These are phyloP conservation scores for Sesamia nonagrioides DNA, from an alignment of 1,140 invertebrate genomes.

Conservation along the genomic window DNA sequence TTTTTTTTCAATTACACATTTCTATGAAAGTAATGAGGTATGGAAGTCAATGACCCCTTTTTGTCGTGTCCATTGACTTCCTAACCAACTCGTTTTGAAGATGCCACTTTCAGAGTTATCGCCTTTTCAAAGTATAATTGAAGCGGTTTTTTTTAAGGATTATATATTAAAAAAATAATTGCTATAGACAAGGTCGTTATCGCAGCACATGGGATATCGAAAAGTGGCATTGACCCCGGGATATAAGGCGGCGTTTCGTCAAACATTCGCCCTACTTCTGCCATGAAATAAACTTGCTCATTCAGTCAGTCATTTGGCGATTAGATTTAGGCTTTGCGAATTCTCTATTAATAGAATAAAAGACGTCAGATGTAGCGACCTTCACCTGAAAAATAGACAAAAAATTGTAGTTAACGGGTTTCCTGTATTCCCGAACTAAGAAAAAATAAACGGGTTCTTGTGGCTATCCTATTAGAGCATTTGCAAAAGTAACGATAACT, in stretches of 20 bases:
- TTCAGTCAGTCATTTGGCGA: background rate
- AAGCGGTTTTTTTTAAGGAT: background rate
- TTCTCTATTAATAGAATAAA: constrained; percentile 12
- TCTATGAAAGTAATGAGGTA: constrained; percentile 67
- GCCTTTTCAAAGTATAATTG: constrained; percentile 39
- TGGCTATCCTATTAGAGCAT: background rate
- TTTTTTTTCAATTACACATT: constrained; percentile 46
- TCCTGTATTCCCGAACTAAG: background rate
- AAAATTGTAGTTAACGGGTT: background rate
- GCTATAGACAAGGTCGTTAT: constrained; percentile 31
- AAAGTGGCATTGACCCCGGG: constrained; percentile 15
- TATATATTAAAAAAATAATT: constrained; percentile 12
- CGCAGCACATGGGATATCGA: constrained; percentile 16
- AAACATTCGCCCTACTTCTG: constrained; percentile 2
- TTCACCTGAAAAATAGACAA: constrained; percentile 15
- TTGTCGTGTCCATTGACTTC: constrained; percentile 79
- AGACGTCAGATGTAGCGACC: background rate
- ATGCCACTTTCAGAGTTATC: constrained; percentile 56
- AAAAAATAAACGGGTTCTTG: background rate
- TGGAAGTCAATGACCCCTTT: constrained; percentile 78
- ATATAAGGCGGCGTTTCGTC: background rate
- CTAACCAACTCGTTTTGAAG: constrained; percentile 73
- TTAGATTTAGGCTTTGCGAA: constrained; percentile 18
- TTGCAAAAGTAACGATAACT: constrained; percentile 18
- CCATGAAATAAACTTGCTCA: background rate